These are phyloP conservation scores for Psittacula derbiana DNA, from an alignment of 2,797 vertebrate genomes.

Conservation along the genomic window DNA sequence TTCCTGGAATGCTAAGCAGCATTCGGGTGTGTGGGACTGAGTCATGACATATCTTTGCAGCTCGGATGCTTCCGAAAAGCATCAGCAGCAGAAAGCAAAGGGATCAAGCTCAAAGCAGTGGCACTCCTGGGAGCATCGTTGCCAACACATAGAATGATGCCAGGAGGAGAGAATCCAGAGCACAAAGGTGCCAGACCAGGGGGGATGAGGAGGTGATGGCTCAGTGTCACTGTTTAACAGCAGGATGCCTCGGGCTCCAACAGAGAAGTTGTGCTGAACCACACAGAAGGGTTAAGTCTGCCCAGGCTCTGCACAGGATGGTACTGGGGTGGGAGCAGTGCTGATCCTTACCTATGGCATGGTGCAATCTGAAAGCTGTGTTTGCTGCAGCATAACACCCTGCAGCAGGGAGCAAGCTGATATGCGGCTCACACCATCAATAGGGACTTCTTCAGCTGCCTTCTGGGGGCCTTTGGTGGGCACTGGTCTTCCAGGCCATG, in stretches of 20 bases:
- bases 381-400: not conserved
- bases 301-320: not conserved
- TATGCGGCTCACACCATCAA: accelerated
- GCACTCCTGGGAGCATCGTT: not conserved
- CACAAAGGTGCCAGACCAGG: not conserved
- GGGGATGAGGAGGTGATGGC: not conserved
- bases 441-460: not conserved
- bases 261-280: not conserved
- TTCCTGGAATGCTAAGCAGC: constrained; percentile 31
- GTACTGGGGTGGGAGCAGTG: not conserved
- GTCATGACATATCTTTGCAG: not conserved
- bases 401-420: not conserved
- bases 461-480: accelerated
- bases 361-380: not conserved
- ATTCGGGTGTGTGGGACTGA: not conserved
- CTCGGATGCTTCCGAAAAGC: not conserved
- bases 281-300: not conserved
- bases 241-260: not conserved
- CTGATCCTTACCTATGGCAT: not conserved
- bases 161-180: not conserved
- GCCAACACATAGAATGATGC: not conserved
- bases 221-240: accelerated
- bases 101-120: not conserved
- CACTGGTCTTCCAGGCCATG: not conserved
- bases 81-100: not conserved